phyloP scores from a whole-genome alignment of 2,113 vertebrate species.

The Dissostichus mawsoni region DNA sequence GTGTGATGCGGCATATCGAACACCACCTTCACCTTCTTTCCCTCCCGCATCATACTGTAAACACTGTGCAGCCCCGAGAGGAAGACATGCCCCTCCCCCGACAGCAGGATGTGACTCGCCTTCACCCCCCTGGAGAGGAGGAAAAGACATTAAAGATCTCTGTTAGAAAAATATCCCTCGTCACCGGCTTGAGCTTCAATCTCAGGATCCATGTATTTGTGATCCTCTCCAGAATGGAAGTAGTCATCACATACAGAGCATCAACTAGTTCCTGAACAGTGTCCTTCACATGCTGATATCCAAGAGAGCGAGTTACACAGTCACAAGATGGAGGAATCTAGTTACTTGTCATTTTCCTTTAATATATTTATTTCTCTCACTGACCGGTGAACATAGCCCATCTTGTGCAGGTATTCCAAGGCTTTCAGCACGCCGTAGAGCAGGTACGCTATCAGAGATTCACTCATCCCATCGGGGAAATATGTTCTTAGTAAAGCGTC shows the following conservation, averaged over 20 bases:
- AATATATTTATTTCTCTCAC: not conserved
- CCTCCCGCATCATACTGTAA: constrained; percentile 95
- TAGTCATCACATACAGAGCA: no score
- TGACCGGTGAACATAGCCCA: constrained; percentile 97
- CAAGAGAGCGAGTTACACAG: no score
- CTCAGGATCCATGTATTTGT: no score
- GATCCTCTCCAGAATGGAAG: no score
- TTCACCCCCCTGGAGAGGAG: constrained; percentile 89
- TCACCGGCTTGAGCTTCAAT: no score
- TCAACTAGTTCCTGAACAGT: no score
- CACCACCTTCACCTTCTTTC: constrained; percentile 89
- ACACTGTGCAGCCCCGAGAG: constrained; percentile 94
- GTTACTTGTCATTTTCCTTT: not conserved
- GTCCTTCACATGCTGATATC: no score
- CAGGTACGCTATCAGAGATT: constrained; percentile 93
- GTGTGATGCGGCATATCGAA: constrained; percentile 96
- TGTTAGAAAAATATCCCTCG: no score
- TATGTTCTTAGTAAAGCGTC: constrained; percentile 90
- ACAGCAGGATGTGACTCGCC: constrained; percentile 98
- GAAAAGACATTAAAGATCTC: not conserved
- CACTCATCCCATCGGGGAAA: constrained; percentile 97
- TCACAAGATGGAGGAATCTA: no score
- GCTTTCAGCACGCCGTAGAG: constrained; percentile 92
- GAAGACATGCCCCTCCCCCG: constrained; percentile 92
- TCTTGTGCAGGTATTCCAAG: constrained; percentile 94